A percentile compares a stretch with the other conserved stretches of the same genome.
These are phyloP conservation scores for Tillus elongatus DNA, from an alignment of 2,888 invertebrate genomes.

Conservation along the genomic window DNA sequence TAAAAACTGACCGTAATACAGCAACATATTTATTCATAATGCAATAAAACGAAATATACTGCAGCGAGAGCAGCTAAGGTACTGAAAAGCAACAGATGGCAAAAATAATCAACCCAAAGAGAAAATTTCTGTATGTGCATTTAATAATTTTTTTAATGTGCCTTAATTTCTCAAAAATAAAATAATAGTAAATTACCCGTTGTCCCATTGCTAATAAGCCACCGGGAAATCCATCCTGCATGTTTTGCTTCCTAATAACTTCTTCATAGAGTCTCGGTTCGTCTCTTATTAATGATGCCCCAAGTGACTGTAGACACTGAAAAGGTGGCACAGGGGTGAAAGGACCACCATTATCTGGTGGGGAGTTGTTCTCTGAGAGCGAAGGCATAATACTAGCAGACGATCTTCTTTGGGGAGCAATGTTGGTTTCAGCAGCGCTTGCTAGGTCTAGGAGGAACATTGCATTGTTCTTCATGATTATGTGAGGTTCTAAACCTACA, in stretches of 20 bases:
- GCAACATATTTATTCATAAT: too few relatives aligned
- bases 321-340: conserved; percentile 51
- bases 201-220: conserved; percentile 34
- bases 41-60: too few relatives aligned
- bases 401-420: conserved; percentile 32
- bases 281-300: conserved; percentile 29
- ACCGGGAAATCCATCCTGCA: conserved; percentile 33
- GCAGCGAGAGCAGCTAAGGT: too few relatives aligned
- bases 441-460: conserved; percentile 86
- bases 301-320: conserved; percentile 51
- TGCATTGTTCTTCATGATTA: conserved; percentile 86
- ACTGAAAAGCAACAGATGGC: too few relatives aligned
- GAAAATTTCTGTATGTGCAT: too few relatives aligned
- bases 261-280: conserved; percentile 42
- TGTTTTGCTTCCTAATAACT: conserved; percentile 41
- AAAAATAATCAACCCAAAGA: too few relatives aligned
- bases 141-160: too few relatives aligned
- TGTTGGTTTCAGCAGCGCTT: conserved; percentile 54
- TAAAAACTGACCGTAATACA: too few relatives aligned
- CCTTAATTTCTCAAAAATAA: too few relatives aligned
- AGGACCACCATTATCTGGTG: conserved; percentile 46
- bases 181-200: conserved; percentile 40
- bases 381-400: conserved; percentile 40
- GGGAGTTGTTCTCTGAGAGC: conserved; percentile 49
- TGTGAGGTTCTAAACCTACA: conserved; percentile 44